Percentiles rank a stretch among this genome's conserved stretches.
These are phyloP conservation scores for Macquaria ambigua DNA, from an alignment of 2,113 vertebrate genomes.

Conservation along the genomic window DNA sequence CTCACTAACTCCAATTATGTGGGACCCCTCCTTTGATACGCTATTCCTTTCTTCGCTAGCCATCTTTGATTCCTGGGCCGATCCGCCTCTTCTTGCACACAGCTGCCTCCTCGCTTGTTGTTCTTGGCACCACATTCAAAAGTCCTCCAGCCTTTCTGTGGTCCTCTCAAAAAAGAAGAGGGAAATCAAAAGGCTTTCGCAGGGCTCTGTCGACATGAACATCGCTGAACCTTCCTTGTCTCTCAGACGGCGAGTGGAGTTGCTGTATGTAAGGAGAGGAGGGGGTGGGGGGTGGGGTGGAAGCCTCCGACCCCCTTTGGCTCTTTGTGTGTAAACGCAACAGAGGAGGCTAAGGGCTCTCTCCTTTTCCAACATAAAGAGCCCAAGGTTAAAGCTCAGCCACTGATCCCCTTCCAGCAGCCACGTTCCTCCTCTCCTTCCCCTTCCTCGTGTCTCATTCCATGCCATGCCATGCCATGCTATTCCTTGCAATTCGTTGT, in stretches of 20 bases:
- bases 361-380: constrained; percentile 74
- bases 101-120: constrained; percentile 84
- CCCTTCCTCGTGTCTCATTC: constrained; percentile 54
- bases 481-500: constrained; percentile 24
- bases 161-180: constrained; percentile 73
- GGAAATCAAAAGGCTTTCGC: constrained; percentile 77
- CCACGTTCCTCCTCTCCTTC: constrained; percentile 68
- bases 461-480: constrained; percentile 43
- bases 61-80: constrained; percentile 82
- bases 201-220: constrained; percentile 71
- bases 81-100: constrained; percentile 80
- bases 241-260: constrained; percentile 50
- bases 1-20: constrained; percentile 75
- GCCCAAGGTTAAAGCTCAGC: constrained; percentile 77
- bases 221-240: constrained; percentile 69
- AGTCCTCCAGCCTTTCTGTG: constrained; percentile 78
- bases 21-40: constrained; percentile 76
- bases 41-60: constrained; percentile 79
- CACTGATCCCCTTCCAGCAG: constrained; percentile 82
- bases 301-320: constrained; percentile 55
- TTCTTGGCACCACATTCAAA: constrained; percentile 82
- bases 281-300: constrained; percentile 11
- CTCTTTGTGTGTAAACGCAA: constrained; percentile 67
- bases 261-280: constrained; percentile 14
- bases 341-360: constrained; percentile 63